Percentiles rank a stretch among this genome's conserved stretches.
These are phyloP conservation scores for Eristalis tenax DNA, from an alignment of 2,888 invertebrate genomes.

Conservation along the genomic window DNA sequence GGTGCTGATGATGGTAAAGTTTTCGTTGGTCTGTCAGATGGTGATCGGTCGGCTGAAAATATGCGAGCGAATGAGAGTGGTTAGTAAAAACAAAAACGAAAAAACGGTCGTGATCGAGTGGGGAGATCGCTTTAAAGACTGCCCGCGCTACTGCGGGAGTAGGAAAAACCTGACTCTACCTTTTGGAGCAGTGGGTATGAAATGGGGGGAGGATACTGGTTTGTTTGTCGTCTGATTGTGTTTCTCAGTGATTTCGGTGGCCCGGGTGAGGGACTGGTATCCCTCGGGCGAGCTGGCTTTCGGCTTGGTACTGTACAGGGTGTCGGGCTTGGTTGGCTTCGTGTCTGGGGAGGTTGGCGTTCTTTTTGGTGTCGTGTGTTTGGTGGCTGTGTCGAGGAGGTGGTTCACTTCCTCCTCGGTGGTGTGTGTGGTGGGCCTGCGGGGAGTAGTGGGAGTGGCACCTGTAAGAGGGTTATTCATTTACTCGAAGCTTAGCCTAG, in stretches of 20 bases:
- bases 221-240: slow-evolving; percentile 68
- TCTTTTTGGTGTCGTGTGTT: slow-evolving; percentile 63
- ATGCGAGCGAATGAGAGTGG: slow-evolving; percentile 58
- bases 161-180: slow-evolving; percentile 70
- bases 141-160: slow-evolving; percentile 54
- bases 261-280: slow-evolving; percentile 48
- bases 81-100: slow-evolving; percentile 40
- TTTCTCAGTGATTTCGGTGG: slow-evolving; percentile 65
- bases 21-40: slow-evolving; percentile 68
- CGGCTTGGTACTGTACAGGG: slow-evolving; percentile 54
- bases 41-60: slow-evolving; percentile 69
- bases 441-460: slow-evolving; percentile 65
- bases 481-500: slow-evolving; percentile 61
- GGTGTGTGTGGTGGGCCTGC: slow-evolving; percentile 48
- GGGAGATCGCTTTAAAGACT: slow-evolving; percentile 33
- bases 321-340: slow-evolving; percentile 52
- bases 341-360: slow-evolving; percentile 52
- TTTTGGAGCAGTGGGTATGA: slow-evolving; percentile 66
- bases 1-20: slow-evolving; percentile 57
- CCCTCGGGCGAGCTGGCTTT: slow-evolving; percentile 46
- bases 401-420: slow-evolving; percentile 58
- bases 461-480: slow-evolving; percentile 67
- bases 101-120: slow-evolving; percentile 35
- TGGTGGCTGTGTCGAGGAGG: slow-evolving; percentile 55
- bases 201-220: slow-evolving; percentile 70